phyloP scores from a whole-genome alignment of 2,797 vertebrate genomes.

The Urocyon cinereoargenteus region DNA sequence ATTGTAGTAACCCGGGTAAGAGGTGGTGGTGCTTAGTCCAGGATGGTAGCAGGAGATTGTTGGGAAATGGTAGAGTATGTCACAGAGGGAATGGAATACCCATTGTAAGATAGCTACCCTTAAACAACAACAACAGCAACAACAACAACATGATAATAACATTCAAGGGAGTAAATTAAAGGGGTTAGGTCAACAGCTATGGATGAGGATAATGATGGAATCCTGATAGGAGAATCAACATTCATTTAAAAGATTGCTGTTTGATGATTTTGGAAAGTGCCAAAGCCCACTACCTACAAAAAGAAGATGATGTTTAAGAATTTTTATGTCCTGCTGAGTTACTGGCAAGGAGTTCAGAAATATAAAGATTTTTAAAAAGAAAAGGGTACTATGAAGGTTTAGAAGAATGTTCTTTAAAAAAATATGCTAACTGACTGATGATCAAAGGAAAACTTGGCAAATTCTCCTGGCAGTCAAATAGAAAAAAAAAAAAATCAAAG shows the following conservation, averaged over 20 bases:
- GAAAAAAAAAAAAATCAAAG: constrained; percentile 66
- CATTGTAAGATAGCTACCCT: not conserved
- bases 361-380: constrained; percentile 8
- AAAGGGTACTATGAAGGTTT: constrained; percentile 1
- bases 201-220: not conserved
- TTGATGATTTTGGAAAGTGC: not conserved
- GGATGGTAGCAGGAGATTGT: not conserved
- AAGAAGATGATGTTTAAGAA: not conserved
- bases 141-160: too few species aligned
- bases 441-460: constrained; percentile 71
- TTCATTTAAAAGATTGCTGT: not conserved
- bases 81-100: not conserved
- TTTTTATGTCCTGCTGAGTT: constrained; percentile 47
- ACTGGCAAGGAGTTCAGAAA: constrained; percentile 18
- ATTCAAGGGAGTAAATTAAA: not conserved
- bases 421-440: constrained; percentile 32
- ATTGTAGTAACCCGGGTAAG: not conserved
- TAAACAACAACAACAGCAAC: not conserved
- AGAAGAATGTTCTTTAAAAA: constrained; percentile 29
- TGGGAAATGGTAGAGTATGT: not conserved
- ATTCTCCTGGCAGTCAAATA: constrained; percentile 55
- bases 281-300: not conserved
- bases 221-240: not conserved
- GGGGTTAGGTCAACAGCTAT: too few species aligned
- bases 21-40: not conserved